Percentiles rank a stretch among this genome's conserved stretches.
phyloP scores from a whole-genome alignment of 1,140 invertebrate genomes.

The Drosophila rufa region DNA sequence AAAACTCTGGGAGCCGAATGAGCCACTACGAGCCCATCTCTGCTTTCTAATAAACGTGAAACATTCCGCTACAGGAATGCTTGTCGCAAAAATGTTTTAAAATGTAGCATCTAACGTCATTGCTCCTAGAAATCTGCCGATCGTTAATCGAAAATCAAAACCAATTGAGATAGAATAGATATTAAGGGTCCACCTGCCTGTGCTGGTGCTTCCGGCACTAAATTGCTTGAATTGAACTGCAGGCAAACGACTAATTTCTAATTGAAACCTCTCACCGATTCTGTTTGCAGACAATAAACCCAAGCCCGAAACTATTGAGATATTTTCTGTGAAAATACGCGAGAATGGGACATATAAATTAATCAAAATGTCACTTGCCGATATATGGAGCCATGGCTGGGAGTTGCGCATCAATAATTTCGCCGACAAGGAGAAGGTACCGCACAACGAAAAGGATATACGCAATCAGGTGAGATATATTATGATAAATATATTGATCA shows the following conservation, averaged over 20 bases:
- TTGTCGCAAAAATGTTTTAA: neutral
- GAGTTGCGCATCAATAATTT: slow-evolving; percentile 90
- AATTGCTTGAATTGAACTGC: slow-evolving; percentile 43
- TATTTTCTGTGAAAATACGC: slow-evolving; percentile 88
- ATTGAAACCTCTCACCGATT: neutral
- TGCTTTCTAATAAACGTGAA: no score
- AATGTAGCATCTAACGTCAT: neutral
- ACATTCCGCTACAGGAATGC: neutral
- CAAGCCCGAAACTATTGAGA: slow-evolving; percentile 88
- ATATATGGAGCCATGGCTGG: slow-evolving; percentile 89
- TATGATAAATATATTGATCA: no score
- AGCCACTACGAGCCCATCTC: no score
- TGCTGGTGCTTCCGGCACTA: slow-evolving; percentile 4
- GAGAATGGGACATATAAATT: slow-evolving; percentile 87
- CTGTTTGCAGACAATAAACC: slow-evolving; percentile 88
- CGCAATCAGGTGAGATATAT: slow-evolving; percentile 86
- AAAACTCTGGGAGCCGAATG: no score
- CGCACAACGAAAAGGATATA: slow-evolving; percentile 88
- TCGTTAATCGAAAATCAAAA: slow-evolving; percentile 21
- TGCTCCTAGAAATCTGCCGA: neutral
- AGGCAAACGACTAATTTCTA: slow-evolving; percentile 12
- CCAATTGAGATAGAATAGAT: slow-evolving; percentile 31
- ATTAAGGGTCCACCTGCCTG: slow-evolving; percentile 19
- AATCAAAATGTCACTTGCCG: slow-evolving; percentile 87
- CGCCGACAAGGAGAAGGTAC: slow-evolving; percentile 88